A percentile compares a stretch with the other conserved stretches of the same genome.
Conservation (phyloP, 1,140 invertebrate species). For the Drosophila bipectinata region DNA sequence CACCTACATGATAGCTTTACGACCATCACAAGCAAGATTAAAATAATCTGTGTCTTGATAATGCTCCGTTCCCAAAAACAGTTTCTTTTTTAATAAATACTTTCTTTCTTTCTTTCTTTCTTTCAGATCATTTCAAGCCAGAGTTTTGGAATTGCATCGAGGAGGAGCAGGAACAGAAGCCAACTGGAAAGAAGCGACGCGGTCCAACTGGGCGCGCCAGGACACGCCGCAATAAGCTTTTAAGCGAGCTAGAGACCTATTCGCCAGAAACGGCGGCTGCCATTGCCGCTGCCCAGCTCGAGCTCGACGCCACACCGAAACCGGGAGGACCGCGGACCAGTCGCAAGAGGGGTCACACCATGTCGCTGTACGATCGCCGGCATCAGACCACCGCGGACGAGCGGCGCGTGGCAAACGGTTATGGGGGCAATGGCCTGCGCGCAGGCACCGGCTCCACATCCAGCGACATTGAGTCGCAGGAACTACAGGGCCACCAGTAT, state of each 20-base stretch:
- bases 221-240: constrained; percentile 44
- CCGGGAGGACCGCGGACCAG: constrained; percentile 25
- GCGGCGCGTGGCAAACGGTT: constrained; percentile 65
- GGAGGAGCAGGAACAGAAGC: constrained; percentile 50
- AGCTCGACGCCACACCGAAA: constrained; percentile 53
- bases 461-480: constrained; percentile 56
- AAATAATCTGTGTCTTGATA: neutral
- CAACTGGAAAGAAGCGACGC: constrained; percentile 35
- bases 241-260: constrained; percentile 36
- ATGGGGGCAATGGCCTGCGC: constrained; percentile 56
- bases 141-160: constrained; percentile 60
- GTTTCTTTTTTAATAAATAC: neutral
- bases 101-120: no score
- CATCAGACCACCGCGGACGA: constrained; percentile 71
- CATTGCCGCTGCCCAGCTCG: constrained; percentile 63
- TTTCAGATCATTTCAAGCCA: constrained; percentile 50
- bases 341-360: constrained; percentile 57
- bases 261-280: constrained; percentile 70
- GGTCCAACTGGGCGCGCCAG: constrained; percentile 15
- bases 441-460: constrained; percentile 35
- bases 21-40: constrained; percentile 4
- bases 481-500: constrained; percentile 70
- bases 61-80: no score
- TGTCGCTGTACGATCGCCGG: constrained; percentile 80
- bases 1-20: constrained; percentile 2